Conservation (phyloP, 1,140 invertebrate genomes). For the Myzus persicae region DNA sequence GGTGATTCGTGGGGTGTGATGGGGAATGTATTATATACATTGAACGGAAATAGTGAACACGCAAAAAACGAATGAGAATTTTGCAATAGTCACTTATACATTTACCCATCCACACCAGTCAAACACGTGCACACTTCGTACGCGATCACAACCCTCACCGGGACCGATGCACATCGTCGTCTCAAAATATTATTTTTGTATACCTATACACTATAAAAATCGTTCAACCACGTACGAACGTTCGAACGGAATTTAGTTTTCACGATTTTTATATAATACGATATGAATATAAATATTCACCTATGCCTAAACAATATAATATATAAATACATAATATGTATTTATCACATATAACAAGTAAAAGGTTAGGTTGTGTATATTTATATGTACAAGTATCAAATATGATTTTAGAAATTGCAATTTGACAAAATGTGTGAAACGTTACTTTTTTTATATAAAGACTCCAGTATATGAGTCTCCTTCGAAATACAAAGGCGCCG, state of each 20-base stretch:
- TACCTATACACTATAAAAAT: not conserved
- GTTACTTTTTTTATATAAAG: not conserved
- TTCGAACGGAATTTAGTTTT: not conserved
- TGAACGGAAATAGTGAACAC: not conserved
- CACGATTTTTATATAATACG: not conserved
- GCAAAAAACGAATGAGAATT: not conserved
- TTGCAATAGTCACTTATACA: not conserved
- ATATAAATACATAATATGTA: not conserved
- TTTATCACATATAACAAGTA: not conserved
- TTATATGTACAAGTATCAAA: not conserved
- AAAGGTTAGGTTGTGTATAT: not conserved
- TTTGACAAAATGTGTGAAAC: not conserved
- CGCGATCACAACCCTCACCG: not conserved
- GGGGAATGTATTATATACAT: not conserved
- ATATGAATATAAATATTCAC: not conserved
- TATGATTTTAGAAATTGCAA: not conserved
- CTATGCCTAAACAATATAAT: no score
- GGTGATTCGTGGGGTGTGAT: not conserved
- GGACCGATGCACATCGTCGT: not conserved
- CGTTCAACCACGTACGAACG: not conserved
- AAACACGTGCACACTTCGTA: not conserved
- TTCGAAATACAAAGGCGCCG: not conserved
- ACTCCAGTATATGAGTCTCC: not conserved
- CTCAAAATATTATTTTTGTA: not conserved
- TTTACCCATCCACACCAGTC: not conserved